phyloP scores from a whole-genome alignment of 2,888 invertebrate genomes.

The Mesoligia furuncula region DNA sequence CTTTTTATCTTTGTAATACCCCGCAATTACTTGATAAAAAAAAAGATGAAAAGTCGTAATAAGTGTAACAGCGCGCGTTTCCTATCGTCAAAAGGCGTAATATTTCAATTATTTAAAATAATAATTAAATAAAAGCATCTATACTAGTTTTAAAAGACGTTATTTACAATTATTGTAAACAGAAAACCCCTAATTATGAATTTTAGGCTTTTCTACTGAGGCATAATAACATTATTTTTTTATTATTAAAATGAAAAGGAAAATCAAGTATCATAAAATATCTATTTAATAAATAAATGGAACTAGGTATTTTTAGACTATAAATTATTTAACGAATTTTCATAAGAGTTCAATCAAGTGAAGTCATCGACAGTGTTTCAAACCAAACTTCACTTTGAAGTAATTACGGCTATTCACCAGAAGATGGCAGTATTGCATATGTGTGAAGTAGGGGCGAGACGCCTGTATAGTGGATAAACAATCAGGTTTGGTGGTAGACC shows the following conservation, averaged over 20 bases:
- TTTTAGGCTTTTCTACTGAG: too few relatives aligned
- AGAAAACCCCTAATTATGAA: too few relatives aligned
- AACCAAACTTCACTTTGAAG: neutral
- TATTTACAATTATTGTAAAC: too few relatives aligned
- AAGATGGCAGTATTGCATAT: neutral
- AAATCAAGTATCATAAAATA: neutral
- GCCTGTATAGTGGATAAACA: neutral
- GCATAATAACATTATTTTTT: too few relatives aligned
- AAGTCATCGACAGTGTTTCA: neutral
- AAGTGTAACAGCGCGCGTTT: too few relatives aligned
- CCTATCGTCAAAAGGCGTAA: too few relatives aligned
- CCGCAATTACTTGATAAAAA: too few relatives aligned
- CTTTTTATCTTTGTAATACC: too few relatives aligned
- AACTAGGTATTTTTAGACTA: neutral
- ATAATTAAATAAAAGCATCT: too few relatives aligned
- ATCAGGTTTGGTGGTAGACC: constrained; percentile 4
- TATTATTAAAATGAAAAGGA: neutral
- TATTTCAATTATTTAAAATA: too few relatives aligned
- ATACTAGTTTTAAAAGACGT: too few relatives aligned
- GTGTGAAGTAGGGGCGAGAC: neutral
- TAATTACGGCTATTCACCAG: neutral
- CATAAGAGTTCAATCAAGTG: neutral
- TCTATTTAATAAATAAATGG: neutral
- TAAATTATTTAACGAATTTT: neutral
- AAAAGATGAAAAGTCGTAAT: too few relatives aligned